A percentile compares a stretch with the other conserved stretches of the same genome.
These are phyloP conservation scores for Epizoanthus ramosus DNA, from an alignment of 92 coral and sea anemone species.

Conservation along the genomic window DNA sequence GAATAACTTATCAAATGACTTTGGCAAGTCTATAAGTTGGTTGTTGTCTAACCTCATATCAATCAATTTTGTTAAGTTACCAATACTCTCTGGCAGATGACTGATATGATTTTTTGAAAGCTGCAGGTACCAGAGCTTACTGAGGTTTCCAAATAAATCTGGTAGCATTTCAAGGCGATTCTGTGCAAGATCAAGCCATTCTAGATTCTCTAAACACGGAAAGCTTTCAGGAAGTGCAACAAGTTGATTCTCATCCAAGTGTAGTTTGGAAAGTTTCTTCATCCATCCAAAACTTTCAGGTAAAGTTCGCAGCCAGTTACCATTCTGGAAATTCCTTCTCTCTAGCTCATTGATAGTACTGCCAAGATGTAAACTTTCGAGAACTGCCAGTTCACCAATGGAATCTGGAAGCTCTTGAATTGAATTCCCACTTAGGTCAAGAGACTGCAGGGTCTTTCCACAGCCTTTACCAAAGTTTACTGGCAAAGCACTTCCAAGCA, in stretches of 20 bases:
- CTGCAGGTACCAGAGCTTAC: slow-evolving; percentile 88
- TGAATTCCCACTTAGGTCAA: slow-evolving; percentile 87
- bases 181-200: slow-evolving; percentile 95
- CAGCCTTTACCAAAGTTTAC: slow-evolving; percentile 69
- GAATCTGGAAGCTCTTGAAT: slow-evolving; percentile 79
- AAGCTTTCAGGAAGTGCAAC: slow-evolving; percentile 80
- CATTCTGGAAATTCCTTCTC: slow-evolving; percentile 95
- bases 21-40: slow-evolving; percentile 71
- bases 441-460: slow-evolving; percentile 60
- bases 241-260: slow-evolving; percentile 92
- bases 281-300: slow-evolving; percentile 87
- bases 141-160: slow-evolving; percentile 75
- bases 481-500: slow-evolving; percentile 72
- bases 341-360: slow-evolving; percentile 94
- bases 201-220: slow-evolving; percentile 70
- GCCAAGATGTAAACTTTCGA: slow-evolving; percentile 85
- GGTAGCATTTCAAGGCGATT: slow-evolving; percentile 79
- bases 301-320: slow-evolving; percentile 82
- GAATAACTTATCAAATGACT: slow-evolving; percentile 73
- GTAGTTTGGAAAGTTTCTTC: slow-evolving; percentile 67
- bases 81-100: slow-evolving; percentile 80
- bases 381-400: slow-evolving; percentile 75
- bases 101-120: slow-evolving; percentile 83
- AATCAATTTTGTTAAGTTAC: slow-evolving; percentile 73
- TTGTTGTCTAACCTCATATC: slow-evolving; percentile 85